phyloP scores from a whole-genome alignment of 2,113 vertebrate species.

The Archocentrus centrarchus region DNA sequence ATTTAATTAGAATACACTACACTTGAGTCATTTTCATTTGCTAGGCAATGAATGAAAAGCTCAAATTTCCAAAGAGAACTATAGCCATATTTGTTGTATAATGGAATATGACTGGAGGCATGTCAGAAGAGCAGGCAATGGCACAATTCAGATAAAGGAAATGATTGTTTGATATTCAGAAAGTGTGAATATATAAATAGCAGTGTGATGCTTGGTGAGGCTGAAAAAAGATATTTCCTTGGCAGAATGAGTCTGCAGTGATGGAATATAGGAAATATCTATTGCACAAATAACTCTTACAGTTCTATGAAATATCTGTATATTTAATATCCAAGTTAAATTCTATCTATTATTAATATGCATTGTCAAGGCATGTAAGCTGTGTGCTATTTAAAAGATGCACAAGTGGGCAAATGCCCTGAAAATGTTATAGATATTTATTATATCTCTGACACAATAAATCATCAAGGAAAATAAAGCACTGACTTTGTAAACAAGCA shows the following conservation, averaged over 20 bases:
- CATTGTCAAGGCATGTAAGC: conserved; percentile 19
- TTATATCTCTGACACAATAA: conserved; percentile 34
- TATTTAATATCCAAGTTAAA: conserved; percentile 7
- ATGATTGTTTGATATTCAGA: too few relatives aligned
- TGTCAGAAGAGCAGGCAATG: too few relatives aligned
- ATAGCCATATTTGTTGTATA: too few relatives aligned
- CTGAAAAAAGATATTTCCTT: neutral
- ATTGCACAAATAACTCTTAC: neutral
- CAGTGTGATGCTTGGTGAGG: neutral
- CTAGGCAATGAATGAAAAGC: too few relatives aligned
- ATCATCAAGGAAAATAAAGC: conserved; percentile 9
- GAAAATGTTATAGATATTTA: conserved; percentile 30
- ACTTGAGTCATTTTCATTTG: too few relatives aligned
- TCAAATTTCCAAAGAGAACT: too few relatives aligned
- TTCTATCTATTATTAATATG: conserved; percentile 25
- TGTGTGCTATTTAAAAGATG: conserved; percentile 38
- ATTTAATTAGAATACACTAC: too few relatives aligned
- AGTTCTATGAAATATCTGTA: conserved; percentile 11
- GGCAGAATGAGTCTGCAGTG: conserved; percentile 51
- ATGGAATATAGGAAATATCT: conserved; percentile 34
- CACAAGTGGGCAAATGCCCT: conserved; percentile 8
- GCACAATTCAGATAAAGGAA: too few relatives aligned
- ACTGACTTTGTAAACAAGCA: neutral
- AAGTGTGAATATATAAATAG: neutral
- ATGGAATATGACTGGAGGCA: too few relatives aligned